Evolutionary conservation across 2,113 vertebrate species (phyloP), one percentile per base, ranked within the genome.

Genomic region (Columba livia): DNA sequence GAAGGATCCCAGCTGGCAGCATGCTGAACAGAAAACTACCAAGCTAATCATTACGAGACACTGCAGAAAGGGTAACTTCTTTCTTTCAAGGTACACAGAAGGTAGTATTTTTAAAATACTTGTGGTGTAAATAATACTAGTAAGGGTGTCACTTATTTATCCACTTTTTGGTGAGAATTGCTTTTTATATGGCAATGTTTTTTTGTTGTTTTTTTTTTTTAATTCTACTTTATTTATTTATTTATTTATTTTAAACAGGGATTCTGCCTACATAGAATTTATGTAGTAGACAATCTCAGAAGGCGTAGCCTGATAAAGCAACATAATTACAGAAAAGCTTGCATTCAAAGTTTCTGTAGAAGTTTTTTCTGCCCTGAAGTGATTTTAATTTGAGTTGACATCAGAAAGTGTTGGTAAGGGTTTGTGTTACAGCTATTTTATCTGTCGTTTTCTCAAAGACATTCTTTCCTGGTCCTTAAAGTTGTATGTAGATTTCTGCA

Each of bases 371-470:
- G 14, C 18, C 9, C 25, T 85, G 50, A 82, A 69, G 82, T 31
- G 3, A 13, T 79, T 81, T 79, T 69, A 83, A 69, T 71, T 86
- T 5, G 19, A 85, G 26, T 61, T 42, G 21, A 7, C 3, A 11
- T 40, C 56, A 64, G 58, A 29, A 93, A 93, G 66, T 64, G 21
- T 38, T 91, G 25, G 34, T 72, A 72, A 83, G 87, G 11, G 15
- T 1, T 75, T 94, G 80, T 70, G 7, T 32, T 70, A 25, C 9
- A 72, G 24, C 7, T 90, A 14, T 84, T 96, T 80, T 64, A 29
- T 67, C 71, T 96, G 50, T 31, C 11, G 2, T 84, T 86, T 93
- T 85, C 61, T 95, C 48, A 79, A 94, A 94, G 40, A 67, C 8
- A n/a, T 56, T 79, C 1, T 8, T 47, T 26, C 10, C 20, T 88